A percentile compares a stretch with the other conserved stretches of the same genome.
phyloP scores from a whole-genome alignment of 2,113 vertebrate species.

The Nestor notabilis region DNA sequence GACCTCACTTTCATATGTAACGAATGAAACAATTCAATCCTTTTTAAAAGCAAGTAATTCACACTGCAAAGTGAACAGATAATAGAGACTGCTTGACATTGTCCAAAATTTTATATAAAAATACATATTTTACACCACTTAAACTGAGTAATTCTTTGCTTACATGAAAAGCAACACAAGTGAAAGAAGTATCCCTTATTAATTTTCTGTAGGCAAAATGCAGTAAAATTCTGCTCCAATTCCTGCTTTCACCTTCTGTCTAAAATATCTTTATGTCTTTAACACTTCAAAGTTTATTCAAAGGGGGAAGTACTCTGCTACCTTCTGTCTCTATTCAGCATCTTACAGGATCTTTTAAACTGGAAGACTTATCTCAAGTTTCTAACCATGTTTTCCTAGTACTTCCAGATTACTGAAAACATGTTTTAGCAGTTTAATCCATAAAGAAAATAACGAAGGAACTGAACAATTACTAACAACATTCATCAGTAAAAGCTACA shows the following conservation, averaged over 20 bases:
- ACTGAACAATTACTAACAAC: background rate
- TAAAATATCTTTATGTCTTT: background rate
- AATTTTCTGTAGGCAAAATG: background rate
- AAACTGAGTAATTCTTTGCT: background rate
- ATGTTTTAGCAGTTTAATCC: background rate
- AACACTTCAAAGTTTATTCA: background rate
- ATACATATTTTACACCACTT: background rate
- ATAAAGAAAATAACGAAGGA: background rate
- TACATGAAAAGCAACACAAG: background rate
- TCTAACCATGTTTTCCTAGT: background rate
- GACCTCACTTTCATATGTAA: background rate
- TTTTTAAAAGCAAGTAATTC: background rate
- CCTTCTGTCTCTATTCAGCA: background rate
- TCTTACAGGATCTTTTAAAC: background rate
- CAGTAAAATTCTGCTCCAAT: background rate
- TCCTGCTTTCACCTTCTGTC: background rate
- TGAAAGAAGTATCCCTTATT: background rate
- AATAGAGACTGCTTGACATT: background rate
- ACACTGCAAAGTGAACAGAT: background rate
- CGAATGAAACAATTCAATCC: background rate
- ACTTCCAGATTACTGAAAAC: background rate
- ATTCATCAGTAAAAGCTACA: background rate
- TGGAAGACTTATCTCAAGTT: background rate
- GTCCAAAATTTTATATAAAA: background rate
- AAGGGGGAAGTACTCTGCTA: background rate